These are phyloP conservation scores for Subanguina moxae DNA, from an alignment of 1,140 invertebrate species.

Conservation along the genomic window DNA sequence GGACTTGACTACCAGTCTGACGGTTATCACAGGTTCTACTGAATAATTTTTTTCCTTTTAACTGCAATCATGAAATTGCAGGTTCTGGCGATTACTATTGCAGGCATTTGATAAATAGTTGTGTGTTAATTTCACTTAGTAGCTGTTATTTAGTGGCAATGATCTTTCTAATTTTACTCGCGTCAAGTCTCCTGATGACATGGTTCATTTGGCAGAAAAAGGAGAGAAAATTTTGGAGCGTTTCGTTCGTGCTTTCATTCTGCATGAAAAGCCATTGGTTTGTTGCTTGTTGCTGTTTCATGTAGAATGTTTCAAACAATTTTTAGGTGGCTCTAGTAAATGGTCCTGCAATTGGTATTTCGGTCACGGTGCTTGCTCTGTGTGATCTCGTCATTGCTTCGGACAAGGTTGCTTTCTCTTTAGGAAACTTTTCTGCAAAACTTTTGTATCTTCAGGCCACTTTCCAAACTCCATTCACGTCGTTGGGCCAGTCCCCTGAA, in stretches of 20 bases:
- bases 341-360: conserved; percentile 65
- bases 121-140: no score
- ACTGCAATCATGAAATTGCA: neutral
- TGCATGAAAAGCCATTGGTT: conserved; percentile 81
- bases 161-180: conserved; percentile 69
- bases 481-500: conserved; percentile 76
- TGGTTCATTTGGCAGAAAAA: conserved; percentile 60
- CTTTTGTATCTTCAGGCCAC: conserved; percentile 65
- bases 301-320: neutral
- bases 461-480: conserved; percentile 79
- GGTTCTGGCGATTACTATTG: conserved; percentile 55
- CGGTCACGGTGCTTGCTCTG: conserved; percentile 74
- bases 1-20: conserved; percentile 32
- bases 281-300: conserved; percentile 61
- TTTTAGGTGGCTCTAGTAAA: neutral
- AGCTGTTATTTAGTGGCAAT: conserved; percentile 69
- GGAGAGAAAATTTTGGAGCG: conserved; percentile 61
- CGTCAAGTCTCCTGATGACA: conserved; percentile 52
- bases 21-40: conserved; percentile 35
- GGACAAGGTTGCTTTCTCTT: conserved; percentile 63
- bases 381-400: conserved; percentile 84
- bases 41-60: neutral
- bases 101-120: neutral
- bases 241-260: conserved; percentile 76
- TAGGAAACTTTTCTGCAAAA: neutral